phyloP scores from a whole-genome alignment of 2,797 vertebrate species.

The Gadopsis marmoratus region DNA sequence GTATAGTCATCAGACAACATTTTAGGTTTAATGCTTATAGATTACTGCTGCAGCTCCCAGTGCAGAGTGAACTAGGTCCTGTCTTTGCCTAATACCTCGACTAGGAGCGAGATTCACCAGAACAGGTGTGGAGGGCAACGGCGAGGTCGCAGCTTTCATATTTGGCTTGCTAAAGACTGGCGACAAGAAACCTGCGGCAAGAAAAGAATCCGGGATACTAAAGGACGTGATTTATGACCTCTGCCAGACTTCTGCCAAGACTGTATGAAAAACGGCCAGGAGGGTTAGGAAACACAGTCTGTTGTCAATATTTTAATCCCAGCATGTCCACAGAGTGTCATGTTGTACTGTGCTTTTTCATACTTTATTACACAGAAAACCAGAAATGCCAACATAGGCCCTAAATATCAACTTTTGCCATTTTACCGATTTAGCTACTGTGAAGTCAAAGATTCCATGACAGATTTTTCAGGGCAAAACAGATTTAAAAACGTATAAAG shows the following conservation, averaged over 20 bases:
- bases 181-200: constrained; percentile 81
- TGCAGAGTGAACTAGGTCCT: constrained; percentile 16
- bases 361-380: constrained; percentile 63
- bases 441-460: constrained; percentile 5
- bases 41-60: neutral
- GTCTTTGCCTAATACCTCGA: constrained; percentile 63
- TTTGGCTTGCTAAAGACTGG: constrained; percentile 88
- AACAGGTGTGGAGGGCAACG: constrained; percentile 82
- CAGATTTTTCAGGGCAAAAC: neutral
- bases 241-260: constrained; percentile 81
- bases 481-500: neutral
- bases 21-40: neutral
- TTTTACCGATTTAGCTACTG: constrained; percentile 28
- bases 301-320: constrained; percentile 79
- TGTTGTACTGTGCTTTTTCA: constrained; percentile 53
- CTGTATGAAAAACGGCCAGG: constrained; percentile 75
- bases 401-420: constrained; percentile 53
- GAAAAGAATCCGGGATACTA: constrained; percentile 83
- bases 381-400: constrained; percentile 51
- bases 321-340: constrained; percentile 74
- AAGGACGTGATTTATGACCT: constrained; percentile 83
- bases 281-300: constrained; percentile 75
- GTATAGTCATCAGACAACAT: neutral
- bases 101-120: constrained; percentile 69
- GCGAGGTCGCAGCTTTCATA: constrained; percentile 82